Percentiles rank a stretch among this genome's conserved stretches.
phyloP scores from a whole-genome alignment of 2,888 invertebrate genomes.

The Platycheirus albimanus region DNA sequence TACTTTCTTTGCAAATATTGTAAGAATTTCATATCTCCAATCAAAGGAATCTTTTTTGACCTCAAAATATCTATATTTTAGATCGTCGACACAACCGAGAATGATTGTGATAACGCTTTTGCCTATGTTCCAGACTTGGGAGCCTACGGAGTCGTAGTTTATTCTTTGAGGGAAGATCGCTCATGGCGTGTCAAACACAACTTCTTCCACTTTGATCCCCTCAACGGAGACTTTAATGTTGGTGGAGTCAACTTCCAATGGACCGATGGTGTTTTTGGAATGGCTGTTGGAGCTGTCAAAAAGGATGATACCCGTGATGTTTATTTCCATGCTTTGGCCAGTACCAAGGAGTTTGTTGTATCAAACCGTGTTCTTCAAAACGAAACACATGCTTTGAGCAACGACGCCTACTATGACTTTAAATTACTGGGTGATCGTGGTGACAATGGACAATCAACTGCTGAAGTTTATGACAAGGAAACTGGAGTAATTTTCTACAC shows the following conservation, averaged over 20 bases:
- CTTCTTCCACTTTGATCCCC: constrained; percentile 92
- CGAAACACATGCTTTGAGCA: constrained; percentile 87
- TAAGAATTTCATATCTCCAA: constrained; percentile 84
- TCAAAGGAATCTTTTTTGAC: constrained; percentile 1
- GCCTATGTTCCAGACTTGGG: constrained; percentile 91
- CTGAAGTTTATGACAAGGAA: constrained; percentile 87
- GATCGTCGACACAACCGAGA: constrained; percentile 88
- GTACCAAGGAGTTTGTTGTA: constrained; percentile 91
- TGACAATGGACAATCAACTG: constrained; percentile 88
- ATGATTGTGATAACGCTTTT: constrained; percentile 89
- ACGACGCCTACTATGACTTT: constrained; percentile 88
- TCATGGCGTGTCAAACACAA: constrained; percentile 92
- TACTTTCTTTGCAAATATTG: constrained; percentile 92
- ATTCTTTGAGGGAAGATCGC: constrained; percentile 88
- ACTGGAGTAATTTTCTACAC: constrained; percentile 90
- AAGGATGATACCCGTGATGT: constrained; percentile 86
- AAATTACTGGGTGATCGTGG: constrained; percentile 89
- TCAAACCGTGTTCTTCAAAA: constrained; percentile 89
- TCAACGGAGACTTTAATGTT: constrained; percentile 89
- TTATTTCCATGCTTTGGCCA: constrained; percentile 92
- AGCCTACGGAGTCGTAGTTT: constrained; percentile 90
- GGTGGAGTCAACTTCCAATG: constrained; percentile 92
- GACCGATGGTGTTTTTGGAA: constrained; percentile 92
- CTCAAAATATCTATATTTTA: constrained; percentile 80
- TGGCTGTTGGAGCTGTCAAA: constrained; percentile 87